These are phyloP conservation scores for Gastrophryne carolinensis DNA, from an alignment of 2,797 vertebrate genomes.

Conservation along the genomic window DNA sequence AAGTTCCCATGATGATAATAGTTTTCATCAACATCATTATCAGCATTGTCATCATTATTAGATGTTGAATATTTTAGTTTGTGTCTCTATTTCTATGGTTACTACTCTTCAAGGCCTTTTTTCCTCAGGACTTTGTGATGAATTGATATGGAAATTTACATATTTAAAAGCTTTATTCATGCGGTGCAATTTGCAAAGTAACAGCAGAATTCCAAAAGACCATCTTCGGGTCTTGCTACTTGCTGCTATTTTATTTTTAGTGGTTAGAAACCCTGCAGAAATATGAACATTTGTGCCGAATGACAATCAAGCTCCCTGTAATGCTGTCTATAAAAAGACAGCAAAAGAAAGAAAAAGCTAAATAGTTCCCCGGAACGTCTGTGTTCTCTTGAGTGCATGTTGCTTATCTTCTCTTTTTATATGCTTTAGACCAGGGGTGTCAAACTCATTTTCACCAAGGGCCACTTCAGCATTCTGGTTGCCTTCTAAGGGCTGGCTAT, in stretches of 20 bases:
- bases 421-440: not conserved
- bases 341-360: not conserved
- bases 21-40: not conserved
- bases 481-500: too few species aligned
- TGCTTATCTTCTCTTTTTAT: too few species aligned
- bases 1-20: too few species aligned
- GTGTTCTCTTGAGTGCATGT: not conserved
- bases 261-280: slow-evolving; percentile 41
- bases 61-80: slow-evolving; percentile 8
- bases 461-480: too few species aligned
- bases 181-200: slow-evolving; percentile 28
- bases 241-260: slow-evolving; percentile 17
- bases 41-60: slow-evolving; percentile 1
- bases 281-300: slow-evolving; percentile 47
- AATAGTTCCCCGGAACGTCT: not conserved
- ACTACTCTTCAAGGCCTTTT: slow-evolving; percentile 34
- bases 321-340: slow-evolving; percentile 34
- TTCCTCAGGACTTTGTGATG: slow-evolving; percentile 37
- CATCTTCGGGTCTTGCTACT: slow-evolving; percentile 41
- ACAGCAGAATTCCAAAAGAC: slow-evolving; percentile 29
- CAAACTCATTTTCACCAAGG: not conserved
- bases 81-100: slow-evolving; percentile 34
- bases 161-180: slow-evolving; percentile 22
- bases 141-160: slow-evolving; percentile 53
- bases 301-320: slow-evolving; percentile 55